These are phyloP conservation scores for Pelecanus crispus DNA, from an alignment of 2,113 vertebrate genomes.

Conservation along the genomic window DNA sequence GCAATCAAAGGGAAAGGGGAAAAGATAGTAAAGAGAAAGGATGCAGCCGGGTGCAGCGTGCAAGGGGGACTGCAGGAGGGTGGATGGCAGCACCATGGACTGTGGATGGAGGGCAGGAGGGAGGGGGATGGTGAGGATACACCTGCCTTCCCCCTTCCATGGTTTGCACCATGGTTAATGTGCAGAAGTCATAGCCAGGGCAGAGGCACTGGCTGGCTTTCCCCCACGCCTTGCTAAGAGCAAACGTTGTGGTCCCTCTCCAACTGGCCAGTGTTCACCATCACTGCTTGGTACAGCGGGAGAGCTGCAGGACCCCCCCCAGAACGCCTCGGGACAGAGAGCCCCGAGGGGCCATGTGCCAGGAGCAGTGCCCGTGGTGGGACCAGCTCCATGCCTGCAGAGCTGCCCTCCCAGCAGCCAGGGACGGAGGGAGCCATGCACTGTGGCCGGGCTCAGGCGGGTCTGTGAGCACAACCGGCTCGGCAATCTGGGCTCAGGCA, in stretches of 20 bases:
- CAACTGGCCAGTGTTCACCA: rapidly evolving
- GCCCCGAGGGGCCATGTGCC: rapidly evolving
- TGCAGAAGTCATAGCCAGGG: background rate
- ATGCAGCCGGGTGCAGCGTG: rapidly evolving
- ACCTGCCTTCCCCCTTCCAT: background rate
- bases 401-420: no score
- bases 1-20: background rate
- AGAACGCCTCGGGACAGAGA: background rate
- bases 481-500: background rate
- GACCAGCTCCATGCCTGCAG: background rate
- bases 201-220: background rate
- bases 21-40: background rate
- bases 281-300: rapidly evolving
- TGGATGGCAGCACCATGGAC: rapidly evolving
- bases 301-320: background rate
- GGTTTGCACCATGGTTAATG: rapidly evolving
- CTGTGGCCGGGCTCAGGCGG: rapidly evolving
- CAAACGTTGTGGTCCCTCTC: rapidly evolving
- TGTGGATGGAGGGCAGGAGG: background rate
- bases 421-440: rapidly evolving
- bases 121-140: background rate
- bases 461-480: rapidly evolving
- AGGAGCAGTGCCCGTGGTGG: rapidly evolving
- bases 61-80: background rate
- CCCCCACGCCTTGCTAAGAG: background rate